Evolutionary conservation across 2,113 vertebrate species (phyloP), one percentile per base, ranked within the genome.

Genomic region (Anoplopoma fimbria): DNA sequence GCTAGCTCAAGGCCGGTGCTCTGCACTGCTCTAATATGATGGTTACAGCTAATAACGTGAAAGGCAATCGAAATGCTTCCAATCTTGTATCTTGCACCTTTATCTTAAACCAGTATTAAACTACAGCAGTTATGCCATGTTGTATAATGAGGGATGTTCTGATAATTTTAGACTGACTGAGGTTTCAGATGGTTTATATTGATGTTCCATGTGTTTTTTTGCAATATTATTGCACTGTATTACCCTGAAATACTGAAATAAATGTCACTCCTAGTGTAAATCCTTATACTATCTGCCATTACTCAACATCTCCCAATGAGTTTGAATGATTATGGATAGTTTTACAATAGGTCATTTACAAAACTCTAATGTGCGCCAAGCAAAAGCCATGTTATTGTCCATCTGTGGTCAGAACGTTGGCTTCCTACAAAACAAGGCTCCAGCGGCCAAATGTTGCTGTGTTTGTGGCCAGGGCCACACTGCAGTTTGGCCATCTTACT

Each of bases 391-490:
- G 67, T 84, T 87, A 86, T 90, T 86, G 87, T 90, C 77, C 86
- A 79, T 82, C 69, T 80, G 76, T 73, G 87, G 87, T 87, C 57
- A 74, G 76, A 85, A 33, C 34, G 15, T 89, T 71, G 42, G 75
- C 81, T 89, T 89, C 83, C 87, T 81, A 88, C 42, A 77, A 91
- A 90, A 89, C 82, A 77, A 84, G 80, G 68, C 75, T 86, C 84
- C 47, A 64, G 88, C 65, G 87, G 75, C 86, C 76, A 81, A 77
- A 88, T 78, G 79, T 82, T 84, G 79, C 74, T 77, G 84, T 77
- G 83, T 77, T 82, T 89, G 90, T 25, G 90, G 88, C 84, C 71
- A 81, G 73, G 87, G 89, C 87, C 84, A 87, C 87, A 86, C 87
- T 86, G 79, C 72, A 87, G 80, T 87, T 84, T 82, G 84, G 83